A percentile compares a stretch with the other conserved stretches of the same genome.
Evolutionary conservation across 2,113 vertebrate genomes (phyloP).

Genomic region (Danio rerio): GRCz12tu NC_133188.1:40891501-40892000

Average conservation of each 20-base stretch:
- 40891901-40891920: conserved; percentile 86
- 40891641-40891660: conserved; percentile 11
- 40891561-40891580: not conserved
- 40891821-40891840: conserved; percentile 44
- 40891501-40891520: conserved; percentile 22
- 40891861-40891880: conserved; percentile 22
- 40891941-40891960: conserved; percentile 81
- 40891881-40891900: conserved; percentile 29
- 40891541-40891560: not conserved
- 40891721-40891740: conserved; percentile 27
- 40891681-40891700: conserved; percentile 24
- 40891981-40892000: conserved; percentile 74
- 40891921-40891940: conserved; percentile 83
- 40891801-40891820: conserved; percentile 4
- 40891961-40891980: conserved; percentile 71
- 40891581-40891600: conserved; percentile 8
- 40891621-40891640: conserved; percentile 24
- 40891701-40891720: conserved; percentile 50
- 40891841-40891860: conserved; percentile 15
- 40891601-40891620: conserved; percentile 3
- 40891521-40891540: not conserved
- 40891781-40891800: not conserved
- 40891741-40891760: not conserved
- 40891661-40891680: conserved; percentile 8
- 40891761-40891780: not conserved